Conservation (phyloP, 2,888 invertebrate species). For the Agrochola lota region DNA sequence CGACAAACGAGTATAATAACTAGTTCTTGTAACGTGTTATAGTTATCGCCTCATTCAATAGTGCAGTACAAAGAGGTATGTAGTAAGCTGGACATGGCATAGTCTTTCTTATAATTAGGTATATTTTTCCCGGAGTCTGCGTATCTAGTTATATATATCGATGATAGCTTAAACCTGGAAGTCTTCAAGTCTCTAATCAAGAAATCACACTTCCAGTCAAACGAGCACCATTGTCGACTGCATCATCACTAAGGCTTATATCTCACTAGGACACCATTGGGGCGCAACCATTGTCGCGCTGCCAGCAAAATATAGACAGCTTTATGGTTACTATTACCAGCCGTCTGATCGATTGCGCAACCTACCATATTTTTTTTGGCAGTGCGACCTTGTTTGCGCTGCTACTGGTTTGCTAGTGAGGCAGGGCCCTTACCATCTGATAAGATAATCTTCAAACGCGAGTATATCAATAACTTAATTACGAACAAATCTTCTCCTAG, state of each 20-base stretch:
- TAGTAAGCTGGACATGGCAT: constrained; percentile 31
- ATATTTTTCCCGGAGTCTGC: neutral
- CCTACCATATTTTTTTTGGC: too few relatives aligned
- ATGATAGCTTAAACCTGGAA: neutral
- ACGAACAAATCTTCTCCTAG: neutral
- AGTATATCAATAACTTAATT: neutral
- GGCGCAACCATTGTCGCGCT: too few relatives aligned
- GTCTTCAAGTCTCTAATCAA: neutral
- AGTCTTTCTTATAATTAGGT: neutral
- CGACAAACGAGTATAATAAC: constrained; percentile 44
- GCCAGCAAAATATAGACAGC: too few relatives aligned
- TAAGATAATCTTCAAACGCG: too few relatives aligned
- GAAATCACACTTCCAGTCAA: neutral
- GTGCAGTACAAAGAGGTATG: constrained; percentile 6
- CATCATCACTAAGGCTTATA: neutral
- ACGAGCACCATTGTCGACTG: neutral
- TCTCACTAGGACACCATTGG: too few relatives aligned
- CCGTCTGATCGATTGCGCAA: too few relatives aligned
- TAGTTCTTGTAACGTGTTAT: constrained; percentile 53
- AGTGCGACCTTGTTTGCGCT: too few relatives aligned
- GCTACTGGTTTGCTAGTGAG: too few relatives aligned
- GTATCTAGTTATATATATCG: too few relatives aligned
- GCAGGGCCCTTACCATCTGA: neutral
- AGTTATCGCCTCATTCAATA: constrained; percentile 52
- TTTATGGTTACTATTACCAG: too few relatives aligned